Evolutionary conservation across 2,888 invertebrate species (phyloP).

Genomic region (Neoscelio sp.): DNA sequence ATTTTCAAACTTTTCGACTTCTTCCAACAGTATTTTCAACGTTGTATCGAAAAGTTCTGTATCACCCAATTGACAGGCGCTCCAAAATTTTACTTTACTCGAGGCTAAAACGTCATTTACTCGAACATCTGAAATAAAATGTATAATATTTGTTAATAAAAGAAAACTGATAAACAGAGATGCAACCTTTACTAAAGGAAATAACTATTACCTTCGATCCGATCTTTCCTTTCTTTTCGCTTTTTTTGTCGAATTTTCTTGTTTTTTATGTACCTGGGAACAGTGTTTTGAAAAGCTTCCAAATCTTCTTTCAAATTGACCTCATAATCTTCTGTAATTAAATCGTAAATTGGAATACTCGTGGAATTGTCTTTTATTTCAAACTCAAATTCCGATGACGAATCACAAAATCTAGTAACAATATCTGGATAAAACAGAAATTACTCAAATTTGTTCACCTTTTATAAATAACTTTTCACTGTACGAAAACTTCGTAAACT

Average conservation of each 20-base stretch:
- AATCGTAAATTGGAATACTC: constrained; percentile 65
- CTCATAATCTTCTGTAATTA: constrained; percentile 75
- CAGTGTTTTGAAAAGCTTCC: constrained; percentile 83
- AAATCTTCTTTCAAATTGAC: constrained; percentile 83
- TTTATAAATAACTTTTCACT: no score
- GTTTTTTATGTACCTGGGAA: constrained; percentile 78
- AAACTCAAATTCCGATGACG: constrained; percentile 77
- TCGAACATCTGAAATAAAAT: constrained; percentile 63
- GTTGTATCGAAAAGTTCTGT: constrained; percentile 78
- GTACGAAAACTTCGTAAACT: no score
- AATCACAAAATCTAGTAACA: constrained; percentile 75
- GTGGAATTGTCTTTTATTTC: constrained; percentile 71
- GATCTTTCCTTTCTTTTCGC: constrained; percentile 76
- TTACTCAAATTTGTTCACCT: no score
- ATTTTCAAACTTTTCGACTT: constrained; percentile 73
- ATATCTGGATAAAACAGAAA: constrained; percentile 75
- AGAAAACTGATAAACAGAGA: no score
- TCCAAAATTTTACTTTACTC: constrained; percentile 84
- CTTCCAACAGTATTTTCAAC: constrained; percentile 70
- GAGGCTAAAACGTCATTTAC: constrained; percentile 81
- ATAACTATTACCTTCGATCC: constrained; percentile 70
- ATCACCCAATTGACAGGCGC: constrained; percentile 83
- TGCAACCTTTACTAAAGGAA: no score
- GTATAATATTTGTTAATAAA: no score
- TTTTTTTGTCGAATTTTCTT: constrained; percentile 76